These are phyloP conservation scores for Typhlomys cinereus DNA, from an alignment of 2,113 vertebrate species.

Conservation along the genomic window DNA sequence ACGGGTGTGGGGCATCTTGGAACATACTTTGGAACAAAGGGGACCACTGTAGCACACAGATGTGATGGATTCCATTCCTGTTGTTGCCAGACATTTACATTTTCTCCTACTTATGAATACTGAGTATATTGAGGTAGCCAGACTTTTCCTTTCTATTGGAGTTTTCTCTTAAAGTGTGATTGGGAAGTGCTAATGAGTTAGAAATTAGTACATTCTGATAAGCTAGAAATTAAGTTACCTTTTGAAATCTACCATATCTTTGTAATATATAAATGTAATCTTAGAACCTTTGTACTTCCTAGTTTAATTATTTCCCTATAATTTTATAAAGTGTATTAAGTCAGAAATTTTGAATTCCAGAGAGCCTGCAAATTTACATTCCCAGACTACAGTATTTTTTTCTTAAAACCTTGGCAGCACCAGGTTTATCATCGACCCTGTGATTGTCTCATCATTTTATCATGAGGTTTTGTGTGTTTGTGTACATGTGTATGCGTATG, in stretches of 20 bases:
- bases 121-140: not conserved
- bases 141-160: not conserved
- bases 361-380: not conserved
- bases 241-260: not conserved
- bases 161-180: not conserved
- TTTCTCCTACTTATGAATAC: not conserved
- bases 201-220: not conserved
- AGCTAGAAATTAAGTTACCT: not conserved
- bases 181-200: not conserved
- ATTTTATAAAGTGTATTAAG: not conserved
- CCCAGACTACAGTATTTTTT: not conserved
- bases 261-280: not conserved
- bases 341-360: not conserved
- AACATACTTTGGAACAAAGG: not conserved
- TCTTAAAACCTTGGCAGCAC: not conserved
- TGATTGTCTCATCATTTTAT: rapidly evolving
- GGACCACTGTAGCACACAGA: not conserved
- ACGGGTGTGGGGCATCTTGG: no score
- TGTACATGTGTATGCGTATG: not conserved
- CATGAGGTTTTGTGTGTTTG: not conserved
- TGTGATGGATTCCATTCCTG: not conserved
- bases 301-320: not conserved
- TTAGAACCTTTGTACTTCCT: not conserved
- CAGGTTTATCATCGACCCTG: not conserved
- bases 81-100: not conserved